Conservation (phyloP, 2,888 invertebrate genomes). For the Lasioglossum malachurum region DNA sequence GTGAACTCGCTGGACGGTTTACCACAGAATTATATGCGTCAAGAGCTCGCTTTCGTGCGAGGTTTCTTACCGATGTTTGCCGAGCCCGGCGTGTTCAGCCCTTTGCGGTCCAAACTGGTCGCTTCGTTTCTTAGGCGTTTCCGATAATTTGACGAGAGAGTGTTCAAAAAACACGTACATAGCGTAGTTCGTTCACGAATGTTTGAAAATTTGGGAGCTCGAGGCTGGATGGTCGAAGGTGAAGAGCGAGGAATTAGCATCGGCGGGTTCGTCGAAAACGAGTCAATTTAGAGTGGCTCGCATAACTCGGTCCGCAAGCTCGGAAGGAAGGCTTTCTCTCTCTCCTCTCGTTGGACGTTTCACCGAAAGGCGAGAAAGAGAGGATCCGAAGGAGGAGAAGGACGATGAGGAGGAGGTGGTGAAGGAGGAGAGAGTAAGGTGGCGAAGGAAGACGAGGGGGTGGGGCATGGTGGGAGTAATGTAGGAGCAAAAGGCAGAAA, state of each 20-base stretch:
- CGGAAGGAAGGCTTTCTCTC: neutral
- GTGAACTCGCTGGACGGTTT: neutral
- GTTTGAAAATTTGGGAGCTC: neutral
- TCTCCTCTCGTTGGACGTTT: conserved; percentile 40
- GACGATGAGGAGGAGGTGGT: conserved; percentile 36
- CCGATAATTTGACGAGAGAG: no score
- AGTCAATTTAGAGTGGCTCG: conserved; percentile 49
- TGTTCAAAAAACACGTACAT: no score
- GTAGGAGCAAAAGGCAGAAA: conserved; percentile 76
- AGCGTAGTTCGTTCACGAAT: neutral
- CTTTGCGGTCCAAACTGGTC: no score
- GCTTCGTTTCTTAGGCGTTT: no score
- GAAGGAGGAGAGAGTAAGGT: conserved; percentile 46
- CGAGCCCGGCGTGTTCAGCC: no score
- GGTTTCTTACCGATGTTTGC: no score
- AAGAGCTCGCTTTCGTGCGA: no score
- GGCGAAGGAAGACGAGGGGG: conserved; percentile 54
- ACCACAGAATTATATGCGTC: no score
- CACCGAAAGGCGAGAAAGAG: conserved; percentile 53
- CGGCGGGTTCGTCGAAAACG: conserved; percentile 43
- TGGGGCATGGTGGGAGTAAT: conserved; percentile 65
- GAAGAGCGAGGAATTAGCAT: conserved; percentile 3
- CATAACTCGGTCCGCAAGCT: conserved; percentile 28
- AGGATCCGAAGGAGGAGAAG: conserved; percentile 39
- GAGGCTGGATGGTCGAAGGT: neutral